phyloP scores from a whole-genome alignment of 2,113 vertebrate species.

The Gymnorhina tibicen region DNA sequence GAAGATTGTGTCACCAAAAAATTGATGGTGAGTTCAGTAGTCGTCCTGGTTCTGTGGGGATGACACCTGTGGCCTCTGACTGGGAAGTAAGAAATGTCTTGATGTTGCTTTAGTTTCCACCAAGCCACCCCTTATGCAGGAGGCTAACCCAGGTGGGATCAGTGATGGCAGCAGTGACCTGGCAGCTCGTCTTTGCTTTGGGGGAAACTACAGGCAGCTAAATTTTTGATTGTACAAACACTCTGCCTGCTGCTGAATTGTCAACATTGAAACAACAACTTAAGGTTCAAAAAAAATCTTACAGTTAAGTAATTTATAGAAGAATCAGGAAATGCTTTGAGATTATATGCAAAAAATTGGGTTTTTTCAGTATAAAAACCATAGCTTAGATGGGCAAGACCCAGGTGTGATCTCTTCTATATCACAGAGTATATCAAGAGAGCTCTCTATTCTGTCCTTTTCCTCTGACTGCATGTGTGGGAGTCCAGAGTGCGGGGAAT shows the following conservation, averaged over 20 bases:
- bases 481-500: too few species aligned
- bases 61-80: neutral
- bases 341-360: neutral
- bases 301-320: neutral
- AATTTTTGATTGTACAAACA: neutral
- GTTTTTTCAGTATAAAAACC: neutral
- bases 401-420: neutral
- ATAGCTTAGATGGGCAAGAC: neutral
- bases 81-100: neutral
- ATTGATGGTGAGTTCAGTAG: neutral
- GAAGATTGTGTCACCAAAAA: neutral
- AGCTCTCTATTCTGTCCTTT: neutral
- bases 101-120: neutral
- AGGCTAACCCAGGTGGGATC: fast-evolving
- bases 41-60: neutral
- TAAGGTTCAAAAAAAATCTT: neutral
- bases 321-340: neutral
- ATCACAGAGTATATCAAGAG: neutral
- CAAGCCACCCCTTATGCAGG: neutral
- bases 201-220: neutral
- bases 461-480: neutral
- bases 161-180: neutral
- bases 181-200: neutral
- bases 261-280: neutral
- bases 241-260: too few species aligned